Evolutionary conservation across 2,113 vertebrate species (phyloP).

Genomic region (Himantopus leucocephalus): DNA sequence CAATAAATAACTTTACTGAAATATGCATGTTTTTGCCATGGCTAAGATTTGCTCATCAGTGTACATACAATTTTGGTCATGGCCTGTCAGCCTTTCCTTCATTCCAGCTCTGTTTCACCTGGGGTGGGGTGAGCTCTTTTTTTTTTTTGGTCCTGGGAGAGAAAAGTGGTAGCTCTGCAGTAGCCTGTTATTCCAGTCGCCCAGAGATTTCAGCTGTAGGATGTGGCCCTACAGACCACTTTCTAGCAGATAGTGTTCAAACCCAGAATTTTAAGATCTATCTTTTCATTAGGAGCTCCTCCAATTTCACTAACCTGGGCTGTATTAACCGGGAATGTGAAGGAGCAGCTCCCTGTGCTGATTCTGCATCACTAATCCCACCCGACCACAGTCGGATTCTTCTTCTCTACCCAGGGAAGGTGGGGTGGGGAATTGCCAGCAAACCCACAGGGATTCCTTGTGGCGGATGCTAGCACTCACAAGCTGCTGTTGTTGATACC

Average conservation of each 20-base stretch:
- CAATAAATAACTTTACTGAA: not conserved
- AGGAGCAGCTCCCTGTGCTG: not conserved
- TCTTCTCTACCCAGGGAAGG: not conserved
- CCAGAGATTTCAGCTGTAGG: not conserved
- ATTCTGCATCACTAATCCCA: not conserved
- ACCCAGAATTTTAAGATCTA: not conserved
- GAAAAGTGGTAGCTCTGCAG: not conserved
- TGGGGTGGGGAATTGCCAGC: not conserved
- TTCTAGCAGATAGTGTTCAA: not conserved
- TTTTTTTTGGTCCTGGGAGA: too few relatives aligned
- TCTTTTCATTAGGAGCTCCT: not conserved
- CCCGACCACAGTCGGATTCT: accelerated
- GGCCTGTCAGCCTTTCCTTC: not conserved
- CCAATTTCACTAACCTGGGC: not conserved
- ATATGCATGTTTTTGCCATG: not conserved
- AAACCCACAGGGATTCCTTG: not conserved
- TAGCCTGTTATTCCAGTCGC: not conserved
- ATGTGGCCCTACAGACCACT: accelerated
- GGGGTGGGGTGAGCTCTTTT: too few relatives aligned
- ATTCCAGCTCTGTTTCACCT: not conserved
- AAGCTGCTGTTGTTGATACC: not conserved
- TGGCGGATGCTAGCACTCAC: not conserved
- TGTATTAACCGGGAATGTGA: not conserved
- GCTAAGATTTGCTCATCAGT: not conserved
- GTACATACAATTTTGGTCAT: not conserved